Conservation (phyloP, 2,888 invertebrate species). For the Rotaria sp. region DNA sequence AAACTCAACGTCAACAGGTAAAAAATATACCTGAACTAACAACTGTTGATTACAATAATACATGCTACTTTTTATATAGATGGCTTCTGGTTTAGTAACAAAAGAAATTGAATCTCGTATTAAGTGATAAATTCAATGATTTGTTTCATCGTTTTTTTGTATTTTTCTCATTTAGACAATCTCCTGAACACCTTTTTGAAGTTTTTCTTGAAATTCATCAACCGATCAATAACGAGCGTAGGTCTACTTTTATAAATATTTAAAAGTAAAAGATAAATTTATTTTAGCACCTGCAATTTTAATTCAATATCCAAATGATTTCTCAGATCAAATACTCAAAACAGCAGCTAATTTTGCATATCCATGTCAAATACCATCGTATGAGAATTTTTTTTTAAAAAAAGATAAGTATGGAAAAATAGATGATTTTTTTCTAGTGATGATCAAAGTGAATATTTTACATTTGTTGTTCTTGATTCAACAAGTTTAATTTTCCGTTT, state of each 20-base stretch:
- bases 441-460: conserved; percentile 11
- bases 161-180: not conserved
- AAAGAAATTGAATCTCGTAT: conserved; percentile 29
- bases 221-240: not conserved
- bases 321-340: not conserved
- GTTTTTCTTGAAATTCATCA: conserved; percentile 16
- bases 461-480: conserved; percentile 18
- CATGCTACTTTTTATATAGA: not conserved
- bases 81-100: not conserved
- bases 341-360: conserved; percentile 23
- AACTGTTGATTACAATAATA: not conserved
- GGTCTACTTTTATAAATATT: not conserved
- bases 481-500: not conserved
- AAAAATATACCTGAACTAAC: not conserved
- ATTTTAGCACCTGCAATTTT: conserved; percentile 5
- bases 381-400: not conserved
- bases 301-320: conserved; percentile 3
- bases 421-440: not conserved
- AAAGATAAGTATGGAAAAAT: no score
- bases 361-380: not conserved
- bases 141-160: not conserved
- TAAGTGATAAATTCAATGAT: not conserved
- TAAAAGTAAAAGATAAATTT: not conserved
- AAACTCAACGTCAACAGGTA: not conserved
- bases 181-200: not conserved